Evolutionary conservation across 1,140 invertebrate species (phyloP), one percentile per base, ranked within the genome.

Genomic region (Drosophila nigromelanica): DNA sequence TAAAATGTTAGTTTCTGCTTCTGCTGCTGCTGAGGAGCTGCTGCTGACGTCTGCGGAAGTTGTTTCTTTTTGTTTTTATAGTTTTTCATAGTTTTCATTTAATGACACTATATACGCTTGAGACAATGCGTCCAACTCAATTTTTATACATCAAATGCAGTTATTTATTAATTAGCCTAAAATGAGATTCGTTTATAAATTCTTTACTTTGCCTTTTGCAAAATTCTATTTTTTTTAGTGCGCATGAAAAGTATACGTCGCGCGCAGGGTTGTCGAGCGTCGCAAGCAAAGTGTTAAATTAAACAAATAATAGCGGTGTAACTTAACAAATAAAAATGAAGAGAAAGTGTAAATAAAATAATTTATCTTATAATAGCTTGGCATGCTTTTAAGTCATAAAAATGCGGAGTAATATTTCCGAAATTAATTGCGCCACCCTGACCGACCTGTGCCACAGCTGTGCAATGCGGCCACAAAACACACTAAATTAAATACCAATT

Each of bases 21-120:
- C n/a, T 74, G 60, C 35, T 54, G 56, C 50, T 73, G 67, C 27
- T 54, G 14, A n/a, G 42, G 4, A n/a, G 18, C 42, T 64, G 55
- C 73, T 87, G 72, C 60, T 78, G 72, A 76, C 83, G 83, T 82
- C 76, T 72, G 68, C 82, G 75, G 63, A 76, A 76, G 78, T 73
- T 54, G 58, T 63, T 82, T 81, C 47, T 51, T 79, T 76, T 87
- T 73, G 37, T 60, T 79, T 82, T 89, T 89, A 37, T 52, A 51
- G 35, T 71, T 55, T 79, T 75, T 73, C 67, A 89, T 76, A 55
- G 47, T 59, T 54, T 47, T 67, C 42, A 39, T 43, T 67, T 70
- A 61, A 59, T 76, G 55, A 51, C 72, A 85, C 72, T 43, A 6
- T 18, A 24, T 58, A 21, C 40, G 12, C 30, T 27, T 43, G 11